Evolutionary conservation across 2,888 invertebrate genomes (phyloP), one percentile per base, ranked within the genome.

Genomic region (Anaspis maculata): DNA sequence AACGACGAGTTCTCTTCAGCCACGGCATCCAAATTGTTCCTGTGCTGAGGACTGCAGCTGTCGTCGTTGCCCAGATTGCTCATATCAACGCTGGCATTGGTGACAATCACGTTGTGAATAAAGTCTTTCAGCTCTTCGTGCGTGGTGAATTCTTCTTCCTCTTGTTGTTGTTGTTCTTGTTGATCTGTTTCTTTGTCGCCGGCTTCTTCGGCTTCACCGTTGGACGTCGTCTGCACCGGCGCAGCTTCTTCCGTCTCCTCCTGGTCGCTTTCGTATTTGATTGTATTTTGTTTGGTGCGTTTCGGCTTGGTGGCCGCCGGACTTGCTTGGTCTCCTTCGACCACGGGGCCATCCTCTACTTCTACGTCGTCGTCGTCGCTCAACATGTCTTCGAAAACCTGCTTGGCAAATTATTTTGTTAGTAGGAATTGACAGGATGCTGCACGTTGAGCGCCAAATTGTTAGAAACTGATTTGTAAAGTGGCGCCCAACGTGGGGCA

Each of bases 71-170:
- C 52, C 31, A 57, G 25, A 25, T 44, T 51, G 15, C 57, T 51
- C 48, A 80, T 67, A 59, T 82, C 82, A 4, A 82, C 73, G 2
- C 81, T 81, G 0, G 81, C 79, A 52, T 82, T 78, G 0, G 82
- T 82, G 5, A 83, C 73, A 39, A 82, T 80, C 2, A 83, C 81
- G 46, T 79, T 78, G 4, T 77, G 76, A 11, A 62, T 53, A 37
- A 61, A 64, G 36, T 61, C 60, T 32, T 52, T 49, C 13, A 58
- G 34, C 30, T 56, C 55, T 25, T 51, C 47, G 26, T 44, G 42
- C 3, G 11, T n/a, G 9, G 12, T 24, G 9, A 4, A 27, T 11
- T 22, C 36, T 15, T 11, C 41, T 30, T 7, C 11, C 4, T 49
- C 54, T 13, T 59, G 61, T n/a, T 49, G 46, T 25, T 56, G 59